These are phyloP conservation scores for Umimayanthus kanabou DNA, from an alignment of 92 coral and sea anemone genomes.

Conservation along the genomic window DNA sequence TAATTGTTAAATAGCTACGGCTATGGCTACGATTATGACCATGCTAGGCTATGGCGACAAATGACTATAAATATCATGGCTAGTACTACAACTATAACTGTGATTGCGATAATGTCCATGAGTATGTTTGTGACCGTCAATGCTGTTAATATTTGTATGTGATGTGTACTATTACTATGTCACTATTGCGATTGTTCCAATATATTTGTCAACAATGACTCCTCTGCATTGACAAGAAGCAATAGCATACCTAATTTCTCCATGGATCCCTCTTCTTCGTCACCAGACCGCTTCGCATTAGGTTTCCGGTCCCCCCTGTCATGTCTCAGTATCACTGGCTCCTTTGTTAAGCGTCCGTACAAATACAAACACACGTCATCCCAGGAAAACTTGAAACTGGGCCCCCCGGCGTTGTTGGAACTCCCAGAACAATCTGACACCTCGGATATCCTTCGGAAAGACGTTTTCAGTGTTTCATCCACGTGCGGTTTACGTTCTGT, in stretches of 20 bases:
- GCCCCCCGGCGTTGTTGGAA: neutral
- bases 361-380: constrained; percentile 73
- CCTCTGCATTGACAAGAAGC: too few relatives aligned
- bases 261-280: constrained; percentile 3
- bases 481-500: neutral
- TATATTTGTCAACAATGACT: too few relatives aligned
- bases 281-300: constrained; percentile 18
- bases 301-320: neutral
- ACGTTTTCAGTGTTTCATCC: neutral
- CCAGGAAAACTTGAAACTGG: constrained; percentile 51
- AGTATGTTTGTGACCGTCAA: neutral
- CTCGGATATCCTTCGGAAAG: neutral
- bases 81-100: neutral
- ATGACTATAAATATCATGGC: too few relatives aligned
- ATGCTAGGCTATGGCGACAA: neutral
- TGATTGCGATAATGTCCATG: neutral
- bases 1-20: too few relatives aligned
- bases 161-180: neutral
- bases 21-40: neutral
- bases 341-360: constrained; percentile 61
- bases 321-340: constrained; percentile 44
- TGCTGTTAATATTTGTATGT: neutral
- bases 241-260: constrained; percentile 18
- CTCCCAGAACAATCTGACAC: constrained; percentile 2
- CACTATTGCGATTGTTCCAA: too few relatives aligned